Percentiles rank a stretch among this genome's conserved stretches.
Evolutionary conservation across 2,888 invertebrate species (phyloP).

Genomic region (Drosophila paracracens): DNA sequence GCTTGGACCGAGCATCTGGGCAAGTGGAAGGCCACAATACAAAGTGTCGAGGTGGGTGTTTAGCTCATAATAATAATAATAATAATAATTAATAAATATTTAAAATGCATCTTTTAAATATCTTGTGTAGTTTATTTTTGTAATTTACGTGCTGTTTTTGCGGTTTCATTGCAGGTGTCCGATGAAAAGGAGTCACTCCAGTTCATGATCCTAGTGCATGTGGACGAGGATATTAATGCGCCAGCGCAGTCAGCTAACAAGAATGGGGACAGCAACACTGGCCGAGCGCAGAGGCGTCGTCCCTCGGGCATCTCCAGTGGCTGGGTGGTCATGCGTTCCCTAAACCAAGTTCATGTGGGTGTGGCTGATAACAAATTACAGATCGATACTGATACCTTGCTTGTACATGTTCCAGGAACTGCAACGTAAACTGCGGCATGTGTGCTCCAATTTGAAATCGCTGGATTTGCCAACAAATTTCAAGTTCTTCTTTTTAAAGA

Average conservation of each 20-base stretch:
- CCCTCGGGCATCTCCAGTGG: slow-evolving; percentile 87
- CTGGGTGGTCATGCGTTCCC: slow-evolving; percentile 88
- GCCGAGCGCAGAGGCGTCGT: slow-evolving; percentile 84
- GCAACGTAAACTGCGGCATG: slow-evolving; percentile 92
- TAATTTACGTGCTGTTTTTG: background rate
- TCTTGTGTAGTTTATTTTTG: background rate
- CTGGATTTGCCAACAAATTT: slow-evolving; percentile 93
- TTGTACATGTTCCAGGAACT: slow-evolving; percentile 87
- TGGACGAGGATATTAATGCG: slow-evolving; percentile 86
- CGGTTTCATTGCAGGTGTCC: slow-evolving; percentile 71
- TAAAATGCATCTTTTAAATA: background rate
- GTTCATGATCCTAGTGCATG: slow-evolving; percentile 93
- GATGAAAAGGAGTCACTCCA: slow-evolving; percentile 87
- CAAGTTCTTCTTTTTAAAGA: slow-evolving; percentile 93
- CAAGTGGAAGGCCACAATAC: slow-evolving; percentile 93
- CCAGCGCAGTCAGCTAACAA: slow-evolving; percentile 52
- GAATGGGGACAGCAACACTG: slow-evolving; percentile 52
- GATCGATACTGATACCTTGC: slow-evolving; percentile 78
- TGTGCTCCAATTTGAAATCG: slow-evolving; percentile 92
- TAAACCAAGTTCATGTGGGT: slow-evolving; percentile 88
- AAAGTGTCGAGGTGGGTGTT: slow-evolving; percentile 90
- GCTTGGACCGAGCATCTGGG: slow-evolving; percentile 96
- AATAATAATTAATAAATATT: background rate
- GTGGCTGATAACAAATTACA: background rate
- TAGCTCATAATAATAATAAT: background rate